Evolutionary conservation across 2,888 invertebrate species (phyloP), one percentile per base, ranked within the genome.

Genomic region (Buathra laborator): DNA sequence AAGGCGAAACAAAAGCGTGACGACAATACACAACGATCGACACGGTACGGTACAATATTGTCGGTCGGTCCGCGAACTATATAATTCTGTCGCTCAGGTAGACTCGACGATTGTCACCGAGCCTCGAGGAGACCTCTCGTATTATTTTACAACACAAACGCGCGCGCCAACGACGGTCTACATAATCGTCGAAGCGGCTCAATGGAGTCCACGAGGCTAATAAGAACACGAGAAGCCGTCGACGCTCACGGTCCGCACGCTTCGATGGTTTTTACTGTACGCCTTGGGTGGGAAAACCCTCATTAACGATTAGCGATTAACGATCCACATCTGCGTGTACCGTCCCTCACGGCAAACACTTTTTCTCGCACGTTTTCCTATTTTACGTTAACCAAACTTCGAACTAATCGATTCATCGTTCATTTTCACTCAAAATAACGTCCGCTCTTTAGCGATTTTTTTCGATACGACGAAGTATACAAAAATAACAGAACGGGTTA

Each of bases 291-390:
- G 86, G 71, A 83, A 86, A 84, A 84, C 78, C 83, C 86, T 81
- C 78, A 62, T 78, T 81, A 78, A 71, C 81, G 78, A 86, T 84
- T 81, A 74, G 68, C 77, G 68, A 81, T 81, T 77, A 78, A 81
- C 81, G 84, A 84, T 68, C 77, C 72, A 44, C 81, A 74, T 77
- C 84, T 77, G 77, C 72, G 29, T 7, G 3, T 24, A 32, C 29
- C 3, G 24, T 19, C 12, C 4, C 24, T 19, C 10, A 1, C 16
- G 24, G 9, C 10, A 56, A 37, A 37, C 37, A 37, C 37, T 7
- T 37, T 5, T 56, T 56, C 56, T 24, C 56, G 24, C 56, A 3
- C 24, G 19, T 10, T 24, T 56, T 12, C 6, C 1, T 37, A 37
- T 37, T 9, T 37, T 9, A 37, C 6, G 37, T 7, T 7, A 9